phyloP scores from a whole-genome alignment of 2,113 vertebrate species.

The Hypocryptadius cinnamomeus region DNA sequence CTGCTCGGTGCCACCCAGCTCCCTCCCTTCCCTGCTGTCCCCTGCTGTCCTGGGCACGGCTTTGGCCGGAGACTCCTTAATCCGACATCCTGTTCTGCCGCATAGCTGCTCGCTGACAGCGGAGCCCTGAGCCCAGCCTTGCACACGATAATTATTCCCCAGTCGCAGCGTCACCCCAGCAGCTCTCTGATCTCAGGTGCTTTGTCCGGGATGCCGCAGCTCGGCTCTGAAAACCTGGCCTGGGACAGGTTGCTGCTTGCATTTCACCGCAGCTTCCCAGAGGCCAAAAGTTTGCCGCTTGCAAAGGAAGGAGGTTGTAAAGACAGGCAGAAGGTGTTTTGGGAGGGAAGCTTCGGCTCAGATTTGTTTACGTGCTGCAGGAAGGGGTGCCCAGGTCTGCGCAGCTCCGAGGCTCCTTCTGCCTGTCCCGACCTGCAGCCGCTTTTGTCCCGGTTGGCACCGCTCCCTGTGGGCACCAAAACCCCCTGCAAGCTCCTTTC shows the following conservation, averaged over 20 bases:
- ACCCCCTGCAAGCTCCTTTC: background rate
- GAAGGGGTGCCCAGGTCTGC: background rate
- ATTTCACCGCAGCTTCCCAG: background rate
- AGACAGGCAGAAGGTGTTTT: background rate
- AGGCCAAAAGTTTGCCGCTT: background rate
- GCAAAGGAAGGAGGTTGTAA: background rate
- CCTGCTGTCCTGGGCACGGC: background rate
- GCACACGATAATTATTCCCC: background rate
- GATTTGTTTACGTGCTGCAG: background rate
- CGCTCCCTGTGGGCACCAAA: background rate
- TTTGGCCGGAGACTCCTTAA: slow-evolving; percentile 7
- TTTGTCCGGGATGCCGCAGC: background rate
- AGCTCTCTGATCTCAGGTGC: background rate
- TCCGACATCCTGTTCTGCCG: slow-evolving; percentile 42
- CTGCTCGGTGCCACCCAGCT: background rate
- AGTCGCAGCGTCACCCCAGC: background rate
- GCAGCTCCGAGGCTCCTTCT: background rate
- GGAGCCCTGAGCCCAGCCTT: background rate
- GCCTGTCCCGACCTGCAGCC: background rate
- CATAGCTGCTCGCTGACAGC: slow-evolving; percentile 47
- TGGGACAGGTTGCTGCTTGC: background rate
- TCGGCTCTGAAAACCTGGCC: background rate
- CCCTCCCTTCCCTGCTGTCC: background rate
- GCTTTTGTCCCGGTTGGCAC: background rate
- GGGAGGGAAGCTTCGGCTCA: background rate